Evolutionary conservation across 2,113 vertebrate species (phyloP), one percentile per base, ranked within the genome.

Genomic region (Cavia porcellus): DNA sequence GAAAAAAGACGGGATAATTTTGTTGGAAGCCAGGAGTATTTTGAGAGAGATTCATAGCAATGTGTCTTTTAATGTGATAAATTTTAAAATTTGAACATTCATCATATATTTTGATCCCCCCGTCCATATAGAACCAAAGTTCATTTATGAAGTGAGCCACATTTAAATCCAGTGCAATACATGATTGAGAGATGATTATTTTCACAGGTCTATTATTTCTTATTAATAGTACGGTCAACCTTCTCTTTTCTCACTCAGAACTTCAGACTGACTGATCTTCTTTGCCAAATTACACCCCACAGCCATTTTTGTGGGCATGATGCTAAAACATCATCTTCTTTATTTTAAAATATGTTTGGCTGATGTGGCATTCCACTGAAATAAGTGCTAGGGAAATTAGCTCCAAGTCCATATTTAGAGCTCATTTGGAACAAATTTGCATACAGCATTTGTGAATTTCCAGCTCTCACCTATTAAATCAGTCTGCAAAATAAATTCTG

Each of bases 401-500:
- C 50, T 92, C n/a, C 66, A 93, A 68, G 79, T 50, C 38, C 75
- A 81, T 68, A 86, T 88, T 92, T 72, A 92, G 92, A 93, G 28
- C 38, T 85, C 79, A 72, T 84, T 92, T 75, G 52, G 75, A 90
- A 86, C 85, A 92, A 64, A 95, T 92, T 87, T 96, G 50, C 79
- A 77, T 89, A 55, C 62, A 84, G 70, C 50, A 91, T 87, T 89
- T 86, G 74, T 86, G 14, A 83, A 55, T 55, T 94, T 92, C 84
- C 80, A 74, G 15, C 32, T 84, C 92, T 96, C 66, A 89, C 84
- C 87, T 94, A 50, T 84, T 86, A 79, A 74, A 81, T 95, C 89
- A 84, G 62, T n/a, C 19, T 92, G 68, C 61, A 87, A 93, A 59
- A 35, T 55, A 93, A 95, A 97, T 55, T 97, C 74, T 87, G 50